phyloP scores from a whole-genome alignment of 2,797 vertebrate species.

The Sarcophilus harrisii region DNA sequence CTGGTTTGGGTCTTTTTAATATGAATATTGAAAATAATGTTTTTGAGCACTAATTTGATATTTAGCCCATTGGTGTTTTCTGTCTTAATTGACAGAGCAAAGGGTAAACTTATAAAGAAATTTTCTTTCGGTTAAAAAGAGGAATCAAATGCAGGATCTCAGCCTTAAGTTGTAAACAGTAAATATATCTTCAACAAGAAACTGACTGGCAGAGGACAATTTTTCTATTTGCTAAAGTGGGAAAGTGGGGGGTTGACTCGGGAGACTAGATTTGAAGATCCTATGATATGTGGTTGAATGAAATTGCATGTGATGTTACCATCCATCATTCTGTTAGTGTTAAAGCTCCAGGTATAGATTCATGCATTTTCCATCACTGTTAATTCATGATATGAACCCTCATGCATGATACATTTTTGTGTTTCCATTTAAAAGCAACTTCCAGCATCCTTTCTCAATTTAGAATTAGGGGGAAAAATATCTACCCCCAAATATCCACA shows the following conservation, averaged over 20 bases:
- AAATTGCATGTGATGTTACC: not conserved
- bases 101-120: not conserved
- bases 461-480: slow-evolving; percentile 60
- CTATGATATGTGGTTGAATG: slow-evolving; percentile 15
- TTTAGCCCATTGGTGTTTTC: slow-evolving; percentile 39
- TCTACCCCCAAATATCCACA: slow-evolving; percentile 82
- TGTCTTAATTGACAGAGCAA: slow-evolving; percentile 40
- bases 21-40: slow-evolving; percentile 24
- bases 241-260: not conserved
- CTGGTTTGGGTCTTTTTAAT: not conserved
- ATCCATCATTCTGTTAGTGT: slow-evolving; percentile 43
- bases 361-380: slow-evolving; percentile 12
- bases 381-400: slow-evolving; percentile 41
- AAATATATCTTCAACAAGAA: slow-evolving; percentile 25
- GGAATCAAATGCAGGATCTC: not conserved
- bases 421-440: slow-evolving; percentile 57
- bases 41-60: slow-evolving; percentile 38
- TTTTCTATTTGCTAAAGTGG: slow-evolving; percentile 24
- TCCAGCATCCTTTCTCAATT: slow-evolving; percentile 65
- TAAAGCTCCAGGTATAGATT: slow-evolving; percentile 17
- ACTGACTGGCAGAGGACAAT: slow-evolving; percentile 46
- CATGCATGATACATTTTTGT: slow-evolving; percentile 53
- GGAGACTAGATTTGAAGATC: slow-evolving; percentile 33
- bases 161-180: slow-evolving; percentile 8
- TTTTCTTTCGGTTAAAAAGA: slow-evolving; percentile 52